Conservation (phyloP, 2,888 invertebrate species). For the Danaus chrysippus region DNA sequence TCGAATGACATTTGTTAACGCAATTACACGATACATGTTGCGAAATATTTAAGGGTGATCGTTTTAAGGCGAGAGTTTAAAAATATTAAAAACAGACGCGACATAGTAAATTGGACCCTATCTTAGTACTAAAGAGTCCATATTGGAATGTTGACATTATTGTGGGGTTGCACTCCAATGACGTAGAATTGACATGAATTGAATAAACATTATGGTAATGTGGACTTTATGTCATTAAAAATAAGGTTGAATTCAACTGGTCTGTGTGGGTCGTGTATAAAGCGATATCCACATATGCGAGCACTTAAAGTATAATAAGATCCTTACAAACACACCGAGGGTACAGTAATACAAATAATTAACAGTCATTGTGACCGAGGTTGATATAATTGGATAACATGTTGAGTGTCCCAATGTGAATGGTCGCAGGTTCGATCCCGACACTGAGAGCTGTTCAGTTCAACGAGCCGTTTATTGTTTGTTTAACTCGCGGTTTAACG, state of each 20-base stretch:
- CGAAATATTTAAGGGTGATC: conserved; percentile 19
- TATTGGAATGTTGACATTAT: too few relatives aligned
- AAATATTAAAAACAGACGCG: too few relatives aligned
- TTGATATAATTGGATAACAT: conserved; percentile 43
- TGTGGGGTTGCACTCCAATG: too few relatives aligned
- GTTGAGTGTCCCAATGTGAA: conserved; percentile 18
- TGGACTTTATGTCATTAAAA: background rate
- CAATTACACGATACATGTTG: conserved; percentile 30
- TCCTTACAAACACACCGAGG: conserved; percentile 40
- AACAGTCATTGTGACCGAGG: conserved; percentile 51
- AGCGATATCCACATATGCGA: conserved; percentile 53
- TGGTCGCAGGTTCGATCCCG: conserved; percentile 14
- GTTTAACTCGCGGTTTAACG: background rate
- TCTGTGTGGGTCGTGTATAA: conserved; percentile 1
- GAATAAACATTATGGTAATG: background rate
- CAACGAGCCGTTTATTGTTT: background rate
- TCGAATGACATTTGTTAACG: background rate
- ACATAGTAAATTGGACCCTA: too few relatives aligned
- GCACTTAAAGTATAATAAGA: conserved; percentile 50
- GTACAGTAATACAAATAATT: conserved; percentile 49
- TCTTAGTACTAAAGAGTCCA: too few relatives aligned
- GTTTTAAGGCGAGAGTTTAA: too few relatives aligned
- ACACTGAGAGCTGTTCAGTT: conserved; percentile 5
- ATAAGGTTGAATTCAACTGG: conserved; percentile 19
- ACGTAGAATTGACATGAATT: too few relatives aligned